These are phyloP conservation scores for Leptothorax acervorum DNA, from an alignment of 2,888 invertebrate species.

Conservation along the genomic window DNA sequence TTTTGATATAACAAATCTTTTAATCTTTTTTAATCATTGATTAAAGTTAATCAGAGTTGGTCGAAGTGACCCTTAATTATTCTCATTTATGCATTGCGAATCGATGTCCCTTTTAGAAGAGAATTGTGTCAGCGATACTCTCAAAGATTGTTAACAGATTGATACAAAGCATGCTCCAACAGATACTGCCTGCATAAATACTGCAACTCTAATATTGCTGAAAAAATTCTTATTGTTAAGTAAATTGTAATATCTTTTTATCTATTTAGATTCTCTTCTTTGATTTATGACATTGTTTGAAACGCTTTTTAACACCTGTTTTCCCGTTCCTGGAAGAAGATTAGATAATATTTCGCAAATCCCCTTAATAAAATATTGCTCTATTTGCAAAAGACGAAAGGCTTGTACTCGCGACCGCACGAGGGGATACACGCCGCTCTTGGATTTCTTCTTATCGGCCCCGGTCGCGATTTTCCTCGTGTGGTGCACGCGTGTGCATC, in stretches of 20 bases:
- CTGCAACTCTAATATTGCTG: not conserved
- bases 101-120: not conserved
- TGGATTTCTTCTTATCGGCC: slow-evolving; percentile 61
- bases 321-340: not conserved
- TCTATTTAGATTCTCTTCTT: not conserved
- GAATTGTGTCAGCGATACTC: not conserved
- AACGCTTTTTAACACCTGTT: not conserved
- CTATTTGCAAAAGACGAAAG: slow-evolving; percentile 50
- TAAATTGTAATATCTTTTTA: not conserved
- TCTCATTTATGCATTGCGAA: not conserved
- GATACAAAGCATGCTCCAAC: not conserved
- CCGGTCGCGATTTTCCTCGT: slow-evolving; percentile 57
- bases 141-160: not conserved
- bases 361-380: not conserved
- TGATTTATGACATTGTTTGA: not conserved
- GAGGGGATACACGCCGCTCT: slow-evolving; percentile 39
- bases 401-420: not conserved
- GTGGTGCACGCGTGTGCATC: slow-evolving; percentile 25
- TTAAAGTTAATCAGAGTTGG: too few relatives aligned
- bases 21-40: too few relatives aligned
- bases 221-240: not conserved
- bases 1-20: too few relatives aligned
- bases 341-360: slow-evolving; percentile 7
- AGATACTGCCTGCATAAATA: not conserved
- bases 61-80: not conserved